Conservation (phyloP, 2,888 invertebrate genomes). For the Chymomyza amoena region DNA sequence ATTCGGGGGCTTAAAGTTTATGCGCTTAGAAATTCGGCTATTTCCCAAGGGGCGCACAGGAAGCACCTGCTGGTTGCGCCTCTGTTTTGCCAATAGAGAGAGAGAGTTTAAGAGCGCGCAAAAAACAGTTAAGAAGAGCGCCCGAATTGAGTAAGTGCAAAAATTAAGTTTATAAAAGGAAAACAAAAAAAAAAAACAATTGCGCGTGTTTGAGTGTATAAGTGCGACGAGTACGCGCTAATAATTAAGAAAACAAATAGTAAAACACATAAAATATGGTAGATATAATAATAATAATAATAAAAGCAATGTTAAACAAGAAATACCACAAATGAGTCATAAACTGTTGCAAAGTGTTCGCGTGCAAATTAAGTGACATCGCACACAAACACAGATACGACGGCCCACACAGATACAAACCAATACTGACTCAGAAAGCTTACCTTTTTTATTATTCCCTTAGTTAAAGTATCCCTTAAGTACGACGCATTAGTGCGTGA, state of each 20-base stretch:
- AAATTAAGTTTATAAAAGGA: background rate
- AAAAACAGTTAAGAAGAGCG: conserved; percentile 25
- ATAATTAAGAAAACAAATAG: conserved; percentile 41
- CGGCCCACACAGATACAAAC: conserved; percentile 22
- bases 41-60: background rate
- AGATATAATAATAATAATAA: conserved; percentile 13
- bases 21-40: background rate
- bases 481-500: too few species aligned
- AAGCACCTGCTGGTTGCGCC: background rate
- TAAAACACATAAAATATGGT: conserved; percentile 17
- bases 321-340: conserved; percentile 43
- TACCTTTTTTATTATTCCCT: background rate
- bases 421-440: conserved; percentile 8
- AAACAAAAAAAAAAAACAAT: background rate
- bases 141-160: background rate
- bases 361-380: background rate
- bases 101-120: background rate
- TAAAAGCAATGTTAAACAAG: conserved; percentile 14
- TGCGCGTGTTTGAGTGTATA: background rate
- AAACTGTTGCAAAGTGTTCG: conserved; percentile 19
- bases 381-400: conserved; percentile 9
- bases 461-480: background rate
- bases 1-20: background rate
- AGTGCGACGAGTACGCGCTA: conserved; percentile 3
- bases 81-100: background rate